A percentile compares a stretch with the other conserved stretches of the same genome.
phyloP scores from a whole-genome alignment of 2,888 invertebrate genomes.

The Mamestra brassicae region DNA sequence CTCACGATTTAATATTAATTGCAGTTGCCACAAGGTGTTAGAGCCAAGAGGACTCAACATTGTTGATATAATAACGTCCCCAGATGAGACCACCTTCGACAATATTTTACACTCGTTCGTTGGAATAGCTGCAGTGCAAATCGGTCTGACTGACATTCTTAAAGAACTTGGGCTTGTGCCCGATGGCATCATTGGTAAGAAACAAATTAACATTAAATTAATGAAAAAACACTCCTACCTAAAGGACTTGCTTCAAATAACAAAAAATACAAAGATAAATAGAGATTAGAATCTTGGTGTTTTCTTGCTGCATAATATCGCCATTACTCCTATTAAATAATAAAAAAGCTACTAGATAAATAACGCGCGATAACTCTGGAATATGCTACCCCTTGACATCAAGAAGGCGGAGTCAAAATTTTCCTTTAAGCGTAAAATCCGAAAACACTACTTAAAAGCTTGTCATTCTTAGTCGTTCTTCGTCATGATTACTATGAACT shows the following conservation, averaged over 20 bases:
- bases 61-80: constrained; percentile 91
- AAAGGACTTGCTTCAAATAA: neutral
- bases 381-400: too few species aligned
- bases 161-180: constrained; percentile 91
- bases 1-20: constrained; percentile 31
- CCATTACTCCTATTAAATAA: neutral
- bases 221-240: neutral
- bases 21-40: constrained; percentile 89
- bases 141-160: constrained; percentile 88
- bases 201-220: neutral
- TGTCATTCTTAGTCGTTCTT: too few species aligned
- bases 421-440: too few species aligned
- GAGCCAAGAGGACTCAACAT: constrained; percentile 92
- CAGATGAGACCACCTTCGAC: constrained; percentile 87
- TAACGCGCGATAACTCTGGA: too few species aligned
- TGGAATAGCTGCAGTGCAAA: constrained; percentile 91
- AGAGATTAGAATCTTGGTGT: neutral
- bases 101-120: constrained; percentile 90
- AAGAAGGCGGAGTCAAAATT: too few species aligned
- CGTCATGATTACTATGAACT: too few species aligned
- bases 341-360: neutral
- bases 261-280: neutral
- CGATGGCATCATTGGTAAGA: constrained; percentile 94
- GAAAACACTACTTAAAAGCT: too few species aligned
- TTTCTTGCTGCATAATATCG: neutral